Evolutionary conservation across 2,797 vertebrate species (phyloP).

Genomic region (Cossypha caffra): DNA sequence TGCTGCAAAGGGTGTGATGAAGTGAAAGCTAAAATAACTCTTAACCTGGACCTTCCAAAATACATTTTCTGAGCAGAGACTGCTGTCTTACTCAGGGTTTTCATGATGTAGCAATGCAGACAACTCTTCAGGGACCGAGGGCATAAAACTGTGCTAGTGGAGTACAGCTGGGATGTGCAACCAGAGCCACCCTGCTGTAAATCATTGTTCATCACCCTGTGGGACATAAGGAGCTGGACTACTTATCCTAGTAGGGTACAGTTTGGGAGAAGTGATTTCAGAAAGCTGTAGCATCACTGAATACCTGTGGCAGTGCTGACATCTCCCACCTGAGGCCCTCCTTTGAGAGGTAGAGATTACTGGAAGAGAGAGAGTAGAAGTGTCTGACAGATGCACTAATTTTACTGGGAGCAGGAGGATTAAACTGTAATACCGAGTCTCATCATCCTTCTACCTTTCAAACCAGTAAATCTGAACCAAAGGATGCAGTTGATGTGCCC

Average conservation of each 20-base stretch:
- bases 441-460: neutral
- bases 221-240: neutral
- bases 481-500: neutral
- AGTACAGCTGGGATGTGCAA: neutral
- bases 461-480: neutral
- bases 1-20: neutral
- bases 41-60: neutral
- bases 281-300: neutral
- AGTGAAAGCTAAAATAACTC: slow-evolving; percentile 19
- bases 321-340: neutral
- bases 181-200: neutral
- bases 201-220: neutral
- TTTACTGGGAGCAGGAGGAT: neutral
- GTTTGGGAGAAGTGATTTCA: neutral
- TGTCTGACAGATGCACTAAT: neutral
- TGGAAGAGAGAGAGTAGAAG: neutral
- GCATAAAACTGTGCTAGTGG: neutral
- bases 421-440: neutral
- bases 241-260: accelerated
- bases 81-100: neutral
- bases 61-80: neutral
- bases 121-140: neutral
- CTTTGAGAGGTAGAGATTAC: neutral
- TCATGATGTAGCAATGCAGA: neutral
- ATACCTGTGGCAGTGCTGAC: neutral